These are phyloP conservation scores for Dorcus hopei DNA, from an alignment of 2,888 invertebrate species.

Conservation along the genomic window DNA sequence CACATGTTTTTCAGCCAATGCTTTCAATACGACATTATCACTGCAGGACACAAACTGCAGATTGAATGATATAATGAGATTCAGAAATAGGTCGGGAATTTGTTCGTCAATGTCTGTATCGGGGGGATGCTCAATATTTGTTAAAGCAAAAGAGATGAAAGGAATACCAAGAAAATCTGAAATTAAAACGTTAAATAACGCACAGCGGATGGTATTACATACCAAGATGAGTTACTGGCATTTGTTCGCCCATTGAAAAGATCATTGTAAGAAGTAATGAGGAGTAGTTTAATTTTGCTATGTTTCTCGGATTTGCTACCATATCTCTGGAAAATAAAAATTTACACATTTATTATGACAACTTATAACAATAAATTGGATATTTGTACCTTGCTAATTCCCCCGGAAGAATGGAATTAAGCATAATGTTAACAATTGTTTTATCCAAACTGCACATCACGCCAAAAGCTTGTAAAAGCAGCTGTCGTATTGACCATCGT, in stretches of 20 bases:
- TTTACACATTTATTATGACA: background rate
- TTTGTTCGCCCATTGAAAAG: constrained; percentile 84
- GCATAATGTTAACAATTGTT: constrained; percentile 75
- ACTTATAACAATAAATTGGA: background rate
- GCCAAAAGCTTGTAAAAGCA: constrained; percentile 81
- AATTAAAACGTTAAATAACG: constrained; percentile 30
- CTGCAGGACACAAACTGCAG: constrained; percentile 70
- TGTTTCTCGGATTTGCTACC: constrained; percentile 73
- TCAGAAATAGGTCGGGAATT: constrained; percentile 80
- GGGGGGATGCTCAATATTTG: constrained; percentile 77
- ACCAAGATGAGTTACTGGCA: constrained; percentile 89
- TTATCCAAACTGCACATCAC: constrained; percentile 84
- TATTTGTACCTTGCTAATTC: constrained; percentile 74
- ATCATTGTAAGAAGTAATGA: constrained; percentile 82
- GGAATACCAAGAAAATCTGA: constrained; percentile 80
- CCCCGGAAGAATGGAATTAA: constrained; percentile 84
- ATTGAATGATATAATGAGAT: constrained; percentile 83
- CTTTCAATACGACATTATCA: constrained; percentile 70
- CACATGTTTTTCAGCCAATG: constrained; percentile 64
- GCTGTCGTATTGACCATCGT: constrained; percentile 78
- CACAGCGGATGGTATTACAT: constrained; percentile 30
- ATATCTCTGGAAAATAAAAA: constrained; percentile 59
- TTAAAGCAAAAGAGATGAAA: constrained; percentile 77
- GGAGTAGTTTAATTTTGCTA: constrained; percentile 78
- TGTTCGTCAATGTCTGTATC: constrained; percentile 80